These are phyloP conservation scores for Pseudomyrmex sp. DNA, from an alignment of 1,140 invertebrate genomes.

Conservation along the genomic window DNA sequence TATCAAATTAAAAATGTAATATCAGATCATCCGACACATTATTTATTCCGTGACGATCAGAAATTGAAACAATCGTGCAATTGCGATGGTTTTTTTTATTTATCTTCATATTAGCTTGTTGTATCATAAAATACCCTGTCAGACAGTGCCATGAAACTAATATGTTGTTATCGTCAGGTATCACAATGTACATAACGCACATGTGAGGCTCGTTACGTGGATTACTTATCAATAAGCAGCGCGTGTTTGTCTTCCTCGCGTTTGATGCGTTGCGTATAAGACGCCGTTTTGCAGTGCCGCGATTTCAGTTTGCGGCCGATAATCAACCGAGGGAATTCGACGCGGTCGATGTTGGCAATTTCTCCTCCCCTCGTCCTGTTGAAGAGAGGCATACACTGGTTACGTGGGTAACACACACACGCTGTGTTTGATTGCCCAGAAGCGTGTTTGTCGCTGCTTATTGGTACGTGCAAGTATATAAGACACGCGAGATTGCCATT, in stretches of 20 bases:
- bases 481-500: slow-evolving; percentile 37
- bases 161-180: slow-evolving; percentile 27
- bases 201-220: background rate
- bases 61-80: too few relatives aligned
- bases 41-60: too few relatives aligned
- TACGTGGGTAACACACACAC: slow-evolving; percentile 37
- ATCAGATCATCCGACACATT: too few relatives aligned
- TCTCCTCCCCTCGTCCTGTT: too few relatives aligned
- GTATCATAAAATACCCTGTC: background rate
- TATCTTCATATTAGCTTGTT: background rate
- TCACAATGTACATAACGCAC: slow-evolving; percentile 33
- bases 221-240: slow-evolving; percentile 52
- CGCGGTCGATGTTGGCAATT: background rate
- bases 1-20: too few relatives aligned
- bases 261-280: slow-evolving; percentile 47
- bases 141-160: background rate
- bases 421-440: slow-evolving; percentile 33
- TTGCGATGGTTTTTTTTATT: too few relatives aligned
- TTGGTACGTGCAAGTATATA: slow-evolving; percentile 20
- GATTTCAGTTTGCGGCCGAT: slow-evolving; percentile 43
- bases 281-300: slow-evolving; percentile 26
- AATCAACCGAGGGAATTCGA: slow-evolving; percentile 26
- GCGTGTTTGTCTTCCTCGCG: slow-evolving; percentile 32
- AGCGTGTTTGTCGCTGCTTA: slow-evolving; percentile 33
- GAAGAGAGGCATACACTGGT: background rate